Percentiles rank a stretch among this genome's conserved stretches.
Conservation (phyloP, 2,797 vertebrate genomes). For the Mustela erminea region DNA sequence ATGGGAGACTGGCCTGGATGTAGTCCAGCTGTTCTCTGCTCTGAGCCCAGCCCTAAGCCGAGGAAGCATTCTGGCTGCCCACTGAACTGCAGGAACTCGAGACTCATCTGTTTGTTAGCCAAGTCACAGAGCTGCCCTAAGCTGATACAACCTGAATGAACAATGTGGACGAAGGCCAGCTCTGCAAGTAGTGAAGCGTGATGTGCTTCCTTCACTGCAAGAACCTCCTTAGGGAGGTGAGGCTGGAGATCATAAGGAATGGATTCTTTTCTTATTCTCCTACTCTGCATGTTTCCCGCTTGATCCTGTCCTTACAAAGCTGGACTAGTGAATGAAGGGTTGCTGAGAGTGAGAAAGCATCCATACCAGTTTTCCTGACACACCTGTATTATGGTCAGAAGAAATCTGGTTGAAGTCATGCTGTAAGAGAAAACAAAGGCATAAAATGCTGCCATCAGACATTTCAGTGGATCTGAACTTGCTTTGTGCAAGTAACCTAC, state of each 20-base stretch:
- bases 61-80: not conserved
- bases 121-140: not conserved
- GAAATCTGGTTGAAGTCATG: not conserved
- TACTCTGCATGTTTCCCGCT: not conserved
- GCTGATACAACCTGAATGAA: not conserved
- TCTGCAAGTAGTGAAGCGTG: not conserved
- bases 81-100: not conserved
- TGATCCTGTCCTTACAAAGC: not conserved
- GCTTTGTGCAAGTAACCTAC: not conserved
- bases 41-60: not conserved
- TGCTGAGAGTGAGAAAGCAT: not conserved
- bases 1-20: not conserved
- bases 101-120: not conserved
- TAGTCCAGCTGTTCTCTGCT: not conserved
- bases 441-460: not conserved
- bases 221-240: not conserved
- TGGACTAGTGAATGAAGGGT: not conserved
- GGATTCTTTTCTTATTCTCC: slow-evolving; percentile 31
- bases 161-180: not conserved
- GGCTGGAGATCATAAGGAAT: not conserved
- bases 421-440: not conserved
- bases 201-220: not conserved
- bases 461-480: not conserved
- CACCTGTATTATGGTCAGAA: not conserved
- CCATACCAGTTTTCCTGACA: not conserved